Conservation (phyloP, 1,140 invertebrate species). For the Vollenhovia emeryi region DNA sequence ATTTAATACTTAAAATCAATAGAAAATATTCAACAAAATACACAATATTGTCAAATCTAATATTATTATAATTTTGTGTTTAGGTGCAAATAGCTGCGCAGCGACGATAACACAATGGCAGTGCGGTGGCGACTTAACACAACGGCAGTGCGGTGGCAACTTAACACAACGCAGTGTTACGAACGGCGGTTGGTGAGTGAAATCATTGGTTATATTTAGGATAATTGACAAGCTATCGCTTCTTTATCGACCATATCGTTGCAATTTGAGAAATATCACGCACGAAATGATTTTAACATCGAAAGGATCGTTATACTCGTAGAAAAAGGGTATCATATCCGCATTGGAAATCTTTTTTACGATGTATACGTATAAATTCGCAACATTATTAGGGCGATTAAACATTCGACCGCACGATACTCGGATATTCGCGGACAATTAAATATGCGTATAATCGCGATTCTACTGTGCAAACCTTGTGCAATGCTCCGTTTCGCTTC, state of each 20-base stretch:
- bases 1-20: background rate
- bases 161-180: no score
- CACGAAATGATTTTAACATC: background rate
- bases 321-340: background rate
- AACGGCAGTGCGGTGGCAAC: background rate
- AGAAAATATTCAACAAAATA: background rate
- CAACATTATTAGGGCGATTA: background rate
- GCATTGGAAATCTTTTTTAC: background rate
- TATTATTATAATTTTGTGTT: constrained; percentile 5
- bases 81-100: background rate
- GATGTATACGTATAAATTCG: background rate
- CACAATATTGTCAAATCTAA: background rate
- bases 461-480: background rate
- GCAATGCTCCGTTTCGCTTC: background rate
- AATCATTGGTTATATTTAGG: background rate
- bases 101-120: background rate
- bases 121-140: background rate
- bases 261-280: background rate
- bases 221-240: background rate
- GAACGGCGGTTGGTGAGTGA: background rate
- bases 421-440: background rate
- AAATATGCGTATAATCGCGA: background rate
- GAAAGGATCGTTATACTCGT: background rate
- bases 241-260: background rate
- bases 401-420: background rate